Evolutionary conservation across 2,888 invertebrate genomes (phyloP), one percentile per base, ranked within the genome.

Genomic region (Parasteatoda lunata): DNA sequence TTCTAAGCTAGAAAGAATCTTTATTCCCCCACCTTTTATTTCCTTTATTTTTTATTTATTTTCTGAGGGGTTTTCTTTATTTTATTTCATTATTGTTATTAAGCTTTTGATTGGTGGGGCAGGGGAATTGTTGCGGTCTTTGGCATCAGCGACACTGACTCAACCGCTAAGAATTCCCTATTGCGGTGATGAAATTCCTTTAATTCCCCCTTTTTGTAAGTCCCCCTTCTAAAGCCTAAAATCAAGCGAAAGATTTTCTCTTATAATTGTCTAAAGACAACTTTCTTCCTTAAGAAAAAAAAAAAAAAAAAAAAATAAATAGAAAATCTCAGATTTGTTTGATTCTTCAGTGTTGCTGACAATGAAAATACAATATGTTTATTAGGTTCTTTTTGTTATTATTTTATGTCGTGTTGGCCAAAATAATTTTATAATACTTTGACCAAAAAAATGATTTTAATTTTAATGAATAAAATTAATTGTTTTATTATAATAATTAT

Each of bases 101-200:
- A 80, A 71, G 73, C 48, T 68, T 51, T 65, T 80, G 85, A 85
- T 79, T 85, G 84, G 79, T 85, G 84, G 79, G 72, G 45, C 11
- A 59, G 59, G 59, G 30, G 54, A 54, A 11, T 3, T 59, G 59
- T n/a, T n/a, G 76, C 70, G 75, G 79, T 70, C 79, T 76, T 78
- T 69, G 75, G 59, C 68, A 68, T 69, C 81, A 69, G 73, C 69
- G 78, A 84, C 84, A 75, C 78, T 84, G 78, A 84, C 78, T 79
- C 84, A 78, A 84, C 78, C 78, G 64, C 84, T 66, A 84, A 77
- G 77, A 84, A 84, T 84, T 79, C 85, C 76, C 85, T 72, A 8
- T 0, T 8, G n/a, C 9, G 6, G 59, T 13, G 59, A 11, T 3
- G n/a, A 59, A 6, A 13, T 59, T 59, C 59, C n/a, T 59, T 59